phyloP scores from a whole-genome alignment of 2,888 invertebrate species.

The Thereva nobilitata region DNA sequence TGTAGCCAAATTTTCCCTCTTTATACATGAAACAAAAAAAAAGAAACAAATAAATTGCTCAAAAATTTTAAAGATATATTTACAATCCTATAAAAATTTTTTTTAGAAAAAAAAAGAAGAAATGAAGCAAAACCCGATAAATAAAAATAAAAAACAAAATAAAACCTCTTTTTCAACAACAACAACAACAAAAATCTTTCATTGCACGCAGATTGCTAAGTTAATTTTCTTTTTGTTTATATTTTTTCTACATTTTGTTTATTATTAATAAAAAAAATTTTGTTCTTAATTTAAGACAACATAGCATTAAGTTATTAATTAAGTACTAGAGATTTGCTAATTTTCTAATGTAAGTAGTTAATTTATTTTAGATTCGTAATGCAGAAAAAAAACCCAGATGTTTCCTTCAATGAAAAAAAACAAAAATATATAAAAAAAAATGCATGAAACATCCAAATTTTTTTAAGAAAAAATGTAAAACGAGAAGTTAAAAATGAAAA shows the following conservation, averaged over 20 bases:
- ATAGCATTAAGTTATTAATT: slow-evolving; percentile 21
- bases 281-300: slow-evolving; percentile 27
- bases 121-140: no score
- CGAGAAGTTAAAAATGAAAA: slow-evolving; percentile 2
- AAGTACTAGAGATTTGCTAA: slow-evolving; percentile 22
- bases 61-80: no score
- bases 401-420: slow-evolving; percentile 7
- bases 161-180: no score
- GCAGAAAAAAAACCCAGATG: slow-evolving; percentile 12
- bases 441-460: slow-evolving; percentile 2
- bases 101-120: no score
- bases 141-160: no score
- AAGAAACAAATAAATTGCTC: no score
- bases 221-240: slow-evolving; percentile 20
- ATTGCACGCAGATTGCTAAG: slow-evolving; percentile 27
- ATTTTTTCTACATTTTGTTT: slow-evolving; percentile 20
- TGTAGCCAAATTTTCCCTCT: no score
- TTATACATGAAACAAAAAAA: no score
- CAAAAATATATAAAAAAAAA: no score
- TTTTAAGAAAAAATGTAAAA: slow-evolving; percentile 1
- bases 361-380: slow-evolving; percentile 39
- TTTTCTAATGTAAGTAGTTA: slow-evolving; percentile 39
- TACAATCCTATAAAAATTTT: no score
- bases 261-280: background rate
- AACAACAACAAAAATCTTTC: background rate